Evolutionary conservation across 2,888 invertebrate genomes (phyloP).

Genomic region (Dicycla oo): DNA sequence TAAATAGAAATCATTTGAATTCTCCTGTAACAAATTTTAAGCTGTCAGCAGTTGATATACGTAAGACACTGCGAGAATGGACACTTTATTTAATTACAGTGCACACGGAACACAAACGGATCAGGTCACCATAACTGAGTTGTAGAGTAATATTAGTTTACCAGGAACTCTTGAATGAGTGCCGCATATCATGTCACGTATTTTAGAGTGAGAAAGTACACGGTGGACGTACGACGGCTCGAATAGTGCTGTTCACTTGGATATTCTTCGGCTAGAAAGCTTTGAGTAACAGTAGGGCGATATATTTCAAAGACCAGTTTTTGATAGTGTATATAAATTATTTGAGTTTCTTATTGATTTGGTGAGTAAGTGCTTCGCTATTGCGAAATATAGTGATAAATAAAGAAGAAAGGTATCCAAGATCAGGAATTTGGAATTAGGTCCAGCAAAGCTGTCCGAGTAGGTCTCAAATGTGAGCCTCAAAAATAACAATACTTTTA

Average conservation of each 20-base stretch:
- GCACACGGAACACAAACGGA: slow-evolving; percentile 41
- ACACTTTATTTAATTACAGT: slow-evolving; percentile 56
- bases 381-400: neutral
- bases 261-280: neutral
- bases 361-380: neutral
- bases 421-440: neutral
- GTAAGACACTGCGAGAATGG: slow-evolving; percentile 31
- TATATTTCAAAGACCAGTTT: neutral
- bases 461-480: too few species aligned
- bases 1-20: slow-evolving; percentile 56
- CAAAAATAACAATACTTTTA: neutral
- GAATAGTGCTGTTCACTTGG: neutral
- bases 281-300: neutral
- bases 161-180: slow-evolving; percentile 36
- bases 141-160: slow-evolving; percentile 6
- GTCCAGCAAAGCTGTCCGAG: neutral
- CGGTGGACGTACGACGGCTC: slow-evolving; percentile 1
- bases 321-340: neutral
- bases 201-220: slow-evolving; percentile 21
- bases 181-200: slow-evolving; percentile 17
- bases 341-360: neutral
- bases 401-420: neutral
- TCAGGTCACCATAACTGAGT: slow-evolving; percentile 27
- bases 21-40: slow-evolving; percentile 43
- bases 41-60: slow-evolving; percentile 49